Conservation (phyloP, 2,797 vertebrate species). For the Alectoris magna region DNA sequence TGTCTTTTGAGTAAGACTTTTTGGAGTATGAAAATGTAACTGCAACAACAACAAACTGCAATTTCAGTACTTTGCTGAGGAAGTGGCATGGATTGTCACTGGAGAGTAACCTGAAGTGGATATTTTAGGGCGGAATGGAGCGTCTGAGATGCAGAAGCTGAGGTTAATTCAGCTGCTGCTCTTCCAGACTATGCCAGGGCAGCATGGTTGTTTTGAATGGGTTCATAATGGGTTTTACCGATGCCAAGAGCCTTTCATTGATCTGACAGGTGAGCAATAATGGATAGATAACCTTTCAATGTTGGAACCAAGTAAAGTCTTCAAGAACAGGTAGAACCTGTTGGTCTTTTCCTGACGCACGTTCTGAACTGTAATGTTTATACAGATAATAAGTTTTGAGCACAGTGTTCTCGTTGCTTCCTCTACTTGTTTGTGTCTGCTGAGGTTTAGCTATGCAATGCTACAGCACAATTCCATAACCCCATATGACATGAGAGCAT, state of each 20-base stretch:
- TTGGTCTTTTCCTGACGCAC: background rate
- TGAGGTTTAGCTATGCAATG: background rate
- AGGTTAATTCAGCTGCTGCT: background rate
- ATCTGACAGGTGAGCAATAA: conserved; percentile 19
- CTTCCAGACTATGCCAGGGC: background rate
- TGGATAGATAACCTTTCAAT: background rate
- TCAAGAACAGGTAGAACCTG: conserved; percentile 49
- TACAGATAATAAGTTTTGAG: background rate
- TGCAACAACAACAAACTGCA: background rate
- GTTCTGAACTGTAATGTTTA: background rate
- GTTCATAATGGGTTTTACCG: background rate
- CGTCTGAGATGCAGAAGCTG: background rate
- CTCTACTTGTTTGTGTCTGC: background rate
- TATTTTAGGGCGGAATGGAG: background rate
- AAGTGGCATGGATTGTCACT: background rate
- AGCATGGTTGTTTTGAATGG: background rate
- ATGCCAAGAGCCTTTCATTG: background rate
- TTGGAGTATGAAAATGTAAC: background rate
- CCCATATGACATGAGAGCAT: background rate
- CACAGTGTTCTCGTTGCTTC: background rate
- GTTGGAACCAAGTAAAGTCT: conserved; percentile 16
- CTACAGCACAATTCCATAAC: background rate
- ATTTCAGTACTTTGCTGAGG: background rate
- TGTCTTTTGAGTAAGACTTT: background rate
- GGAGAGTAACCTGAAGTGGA: background rate